These are phyloP conservation scores for Chloropsis hardwickii DNA, from an alignment of 2,113 vertebrate species.

Conservation along the genomic window DNA sequence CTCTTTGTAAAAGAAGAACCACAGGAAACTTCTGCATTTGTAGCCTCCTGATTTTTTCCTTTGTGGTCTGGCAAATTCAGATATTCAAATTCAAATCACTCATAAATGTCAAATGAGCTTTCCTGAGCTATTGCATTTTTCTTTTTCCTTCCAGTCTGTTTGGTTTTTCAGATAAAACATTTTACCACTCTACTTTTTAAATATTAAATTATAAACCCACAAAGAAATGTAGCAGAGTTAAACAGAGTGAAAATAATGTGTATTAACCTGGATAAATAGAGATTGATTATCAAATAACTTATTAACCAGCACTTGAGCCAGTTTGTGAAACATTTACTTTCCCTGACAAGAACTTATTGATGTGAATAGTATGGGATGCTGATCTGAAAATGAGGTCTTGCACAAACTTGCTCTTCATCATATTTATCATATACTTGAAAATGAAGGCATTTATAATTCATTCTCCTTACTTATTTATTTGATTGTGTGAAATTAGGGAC, in stretches of 20 bases:
- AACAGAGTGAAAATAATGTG: background rate
- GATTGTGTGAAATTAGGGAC: background rate
- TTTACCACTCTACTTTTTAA: background rate
- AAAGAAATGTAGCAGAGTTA: background rate
- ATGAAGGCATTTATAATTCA: background rate
- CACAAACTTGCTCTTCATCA: background rate
- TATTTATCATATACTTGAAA: background rate
- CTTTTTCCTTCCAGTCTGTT: background rate
- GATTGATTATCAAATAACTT: background rate
- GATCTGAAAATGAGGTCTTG: background rate
- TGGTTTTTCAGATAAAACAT: background rate
- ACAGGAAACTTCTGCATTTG: background rate
- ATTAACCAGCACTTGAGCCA: background rate
- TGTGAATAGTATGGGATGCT: background rate
- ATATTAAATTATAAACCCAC: background rate
- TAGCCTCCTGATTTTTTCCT: background rate
- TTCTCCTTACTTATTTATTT: background rate
- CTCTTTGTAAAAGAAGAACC: background rate
- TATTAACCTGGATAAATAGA: background rate
- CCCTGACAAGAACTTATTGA: background rate
- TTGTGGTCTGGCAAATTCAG: constrained; percentile 4
- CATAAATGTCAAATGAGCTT: background rate
- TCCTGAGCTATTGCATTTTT: background rate
- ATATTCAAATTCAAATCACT: constrained; percentile 18
- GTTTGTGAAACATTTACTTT: constrained; percentile 21